A percentile compares a stretch with the other conserved stretches of the same genome.
These are phyloP conservation scores for Venusia cambrica DNA, from an alignment of 2,888 invertebrate species.

Conservation along the genomic window DNA sequence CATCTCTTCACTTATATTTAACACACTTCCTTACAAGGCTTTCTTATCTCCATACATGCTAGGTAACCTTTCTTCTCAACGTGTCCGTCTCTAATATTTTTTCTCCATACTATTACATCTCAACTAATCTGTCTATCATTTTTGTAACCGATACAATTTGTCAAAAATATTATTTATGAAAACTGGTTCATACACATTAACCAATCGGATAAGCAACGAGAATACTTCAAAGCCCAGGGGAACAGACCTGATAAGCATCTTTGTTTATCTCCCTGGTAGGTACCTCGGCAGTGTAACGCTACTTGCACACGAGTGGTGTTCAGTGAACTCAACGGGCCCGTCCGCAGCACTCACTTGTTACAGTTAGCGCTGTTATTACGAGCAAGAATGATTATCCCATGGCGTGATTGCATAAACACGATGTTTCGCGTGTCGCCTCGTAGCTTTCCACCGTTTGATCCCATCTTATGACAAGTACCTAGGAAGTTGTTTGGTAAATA, in stretches of 20 bases:
- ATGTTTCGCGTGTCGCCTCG: slow-evolving; percentile 11
- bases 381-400: slow-evolving; percentile 20
- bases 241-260: slow-evolving; percentile 9
- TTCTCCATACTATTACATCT: no score
- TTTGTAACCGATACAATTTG: no score
- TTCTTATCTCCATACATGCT: no score
- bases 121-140: no score
- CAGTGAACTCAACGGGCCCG: slow-evolving; percentile 41
- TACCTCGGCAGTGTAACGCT: slow-evolving; percentile 32
- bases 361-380: slow-evolving; percentile 27
- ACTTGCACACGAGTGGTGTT: slow-evolving; percentile 41
- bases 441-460: slow-evolving; percentile 5
- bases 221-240: no score
- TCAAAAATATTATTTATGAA: no score
- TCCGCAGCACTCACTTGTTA: slow-evolving; percentile 28
- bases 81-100: no score
- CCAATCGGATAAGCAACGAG: no score
- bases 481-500: not conserved
- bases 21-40: no score
- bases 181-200: no score
- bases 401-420: slow-evolving; percentile 15
- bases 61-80: no score
- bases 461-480: slow-evolving; percentile 5
- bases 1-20: no score
- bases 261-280: slow-evolving; percentile 16